Evolutionary conservation across 1,140 invertebrate genomes (phyloP), one percentile per base, ranked within the genome.

Genomic region (Hesperophylax magnus): DNA sequence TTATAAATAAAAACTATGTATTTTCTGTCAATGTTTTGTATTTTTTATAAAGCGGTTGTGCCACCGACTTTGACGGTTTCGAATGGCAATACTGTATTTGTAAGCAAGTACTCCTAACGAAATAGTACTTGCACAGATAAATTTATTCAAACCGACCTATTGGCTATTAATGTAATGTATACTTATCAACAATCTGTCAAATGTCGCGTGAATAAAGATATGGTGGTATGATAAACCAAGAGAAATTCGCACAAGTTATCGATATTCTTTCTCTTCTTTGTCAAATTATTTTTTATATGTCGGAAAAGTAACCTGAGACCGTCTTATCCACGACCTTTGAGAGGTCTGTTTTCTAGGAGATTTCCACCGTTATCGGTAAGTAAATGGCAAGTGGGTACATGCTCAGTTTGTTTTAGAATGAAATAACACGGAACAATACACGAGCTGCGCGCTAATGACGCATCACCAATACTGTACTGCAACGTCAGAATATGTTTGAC

Each of bases 131-230:
- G 17, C 58, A 22, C n/a, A 24, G 58, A 61, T 24, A 61, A 20
- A 61, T 18, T 61, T 18, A 61, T 61, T 61, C 7, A 20, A 61
- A 61, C 58, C 58, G 58, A 61, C 58, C 63, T 22, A n/a, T 31
- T 31, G 27, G 22, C 63, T 67, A 67, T 27, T 67, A 27, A 27
- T 72, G 65, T 72, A 54, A 72, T 72, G 47, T 72, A 27, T 72
- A 80, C 78, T 80, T 80, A 80, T 80, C 78, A 80, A 80, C 56
- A 80, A 80, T 75, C 69, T 80, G 78, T 80, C 78, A 80, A 80
- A 80, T 80, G 78, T 80, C 78, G 78, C 69, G 78, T 71, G 78
- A 79, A 79, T 72, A 47, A 71, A 74, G 69, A 72, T 72, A 72
- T 72, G 78, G 65, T 72, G 65, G 65, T 79, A 65, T 79, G 77